Base-by-base conservation (phyloP, 2,888 invertebrate genomes). In the Agrenia bidenticulata region DNA sequence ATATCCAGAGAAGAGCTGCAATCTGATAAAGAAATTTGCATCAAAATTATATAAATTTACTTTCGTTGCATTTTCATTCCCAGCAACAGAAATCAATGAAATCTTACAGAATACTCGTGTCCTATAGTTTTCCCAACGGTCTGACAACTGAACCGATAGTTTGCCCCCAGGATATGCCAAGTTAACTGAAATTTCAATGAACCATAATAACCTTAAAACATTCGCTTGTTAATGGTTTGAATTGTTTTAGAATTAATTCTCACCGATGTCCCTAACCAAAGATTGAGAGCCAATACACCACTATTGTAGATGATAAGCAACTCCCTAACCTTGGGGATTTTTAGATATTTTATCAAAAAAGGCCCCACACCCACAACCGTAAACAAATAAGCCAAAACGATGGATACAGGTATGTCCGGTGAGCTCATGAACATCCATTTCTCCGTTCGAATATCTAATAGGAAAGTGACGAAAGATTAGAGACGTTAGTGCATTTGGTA, bases 351-450 rank as follows among this genome's bases (percentile, higher is more conserved):
- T 68, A 73, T 70, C 26, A 63, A 41, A 17, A 53, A 60, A 41
- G 70, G 70, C 13, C 73, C 70, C 24, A 72, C 45, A 58, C 67
- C 59, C 51, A 74, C 55, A 11, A 70, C 68, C 13, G 66, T 66
- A 21, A 67, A 57, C 27, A 76, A 56, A 61, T 76, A 76, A 0
- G 60, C 19, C 9, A 67, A 32, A 26, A 73, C 73, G n/a, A 74
- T 55, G 15, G 67, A 62, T 11, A 73, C 55, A 11, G 73, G 67
- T 13, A 60, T 63, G 23, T 69, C 65, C 2, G 80, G 80, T 13
- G 79, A 78, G 24, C 73, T 67, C 79, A 80, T 79, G 55, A 80
- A 69, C n/a, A 77, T 77, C 78, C 79, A 80, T 27, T 75, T 73
- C 41, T 76, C 75, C 15, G 80, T 79, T 24, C 79, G 73, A 4